A percentile compares a stretch with the other conserved stretches of the same genome.
These are phyloP conservation scores for Synodontis membranacea DNA, from an alignment of 2,113 vertebrate genomes.

Conservation along the genomic window DNA sequence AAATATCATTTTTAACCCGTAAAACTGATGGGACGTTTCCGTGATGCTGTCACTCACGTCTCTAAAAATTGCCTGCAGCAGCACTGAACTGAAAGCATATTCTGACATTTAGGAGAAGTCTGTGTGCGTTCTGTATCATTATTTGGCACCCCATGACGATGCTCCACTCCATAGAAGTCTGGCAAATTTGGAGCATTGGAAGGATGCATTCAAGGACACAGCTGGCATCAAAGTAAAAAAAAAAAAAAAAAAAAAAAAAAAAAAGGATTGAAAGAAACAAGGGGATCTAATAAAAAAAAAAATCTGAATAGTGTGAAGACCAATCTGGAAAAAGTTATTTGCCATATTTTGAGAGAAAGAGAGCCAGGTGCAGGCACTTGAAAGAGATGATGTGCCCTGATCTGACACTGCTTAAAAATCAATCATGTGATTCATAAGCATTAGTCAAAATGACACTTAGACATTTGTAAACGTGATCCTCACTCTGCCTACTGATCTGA, in stretches of 20 bases:
- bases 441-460: slow-evolving; percentile 45
- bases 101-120: slow-evolving; percentile 1
- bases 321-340: slow-evolving; percentile 33
- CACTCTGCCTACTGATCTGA: slow-evolving; percentile 40
- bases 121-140: not conserved
- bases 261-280: not conserved
- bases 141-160: slow-evolving; percentile 10
- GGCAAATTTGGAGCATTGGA: slow-evolving; percentile 2
- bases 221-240: slow-evolving; percentile 1
- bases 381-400: slow-evolving; percentile 30
- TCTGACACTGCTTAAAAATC: slow-evolving; percentile 44
- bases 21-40: not conserved
- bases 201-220: slow-evolving; percentile 22
- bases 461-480: slow-evolving; percentile 52
- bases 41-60: not conserved
- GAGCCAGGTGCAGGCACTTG: slow-evolving; percentile 41
- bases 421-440: slow-evolving; percentile 40
- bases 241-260: not conserved
- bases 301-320: slow-evolving; percentile 17
- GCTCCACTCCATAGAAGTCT: not conserved
- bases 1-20: not conserved
- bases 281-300: slow-evolving; percentile 20
- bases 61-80: slow-evolving; percentile 24
- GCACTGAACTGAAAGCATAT: not conserved
- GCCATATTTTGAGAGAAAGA: slow-evolving; percentile 30